These are phyloP conservation scores for Melanotaenia trifasciata DNA, from an alignment of 2,797 vertebrate species.

Conservation along the genomic window DNA sequence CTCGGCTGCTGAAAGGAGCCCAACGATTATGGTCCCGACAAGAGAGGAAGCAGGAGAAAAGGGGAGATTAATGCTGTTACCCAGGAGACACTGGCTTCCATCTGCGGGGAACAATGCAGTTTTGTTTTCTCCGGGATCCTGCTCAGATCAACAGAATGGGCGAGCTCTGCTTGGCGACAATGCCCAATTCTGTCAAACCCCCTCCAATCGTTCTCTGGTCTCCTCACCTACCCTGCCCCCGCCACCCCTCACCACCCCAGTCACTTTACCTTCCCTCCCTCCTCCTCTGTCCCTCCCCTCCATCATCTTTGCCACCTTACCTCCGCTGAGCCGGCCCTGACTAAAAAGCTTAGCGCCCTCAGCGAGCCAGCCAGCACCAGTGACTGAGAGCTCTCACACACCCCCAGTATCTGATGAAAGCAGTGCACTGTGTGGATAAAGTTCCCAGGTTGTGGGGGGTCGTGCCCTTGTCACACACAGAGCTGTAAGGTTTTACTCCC, in stretches of 20 bases:
- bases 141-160: constrained; percentile 95
- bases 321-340: constrained; percentile 66
- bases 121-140: constrained; percentile 99
- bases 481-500: constrained; percentile 89
- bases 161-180: constrained; percentile 86
- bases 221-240: constrained; percentile 55
- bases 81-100: constrained; percentile 99
- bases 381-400: constrained; percentile 82
- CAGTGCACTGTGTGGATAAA: constrained; percentile 61
- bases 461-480: constrained; percentile 92
- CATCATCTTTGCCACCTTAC: constrained; percentile 60
- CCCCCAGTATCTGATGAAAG: constrained; percentile 71
- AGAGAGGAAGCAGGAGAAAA: constrained; percentile 92
- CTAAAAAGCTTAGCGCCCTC: constrained; percentile 82
- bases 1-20: constrained; percentile 99
- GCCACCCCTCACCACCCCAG: constrained; percentile 12
- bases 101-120: constrained; percentile 99
- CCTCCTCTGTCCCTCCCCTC: constrained; percentile 44
- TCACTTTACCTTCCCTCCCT: constrained; percentile 68
- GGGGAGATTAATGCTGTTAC: constrained; percentile 99
- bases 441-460: constrained; percentile 91
- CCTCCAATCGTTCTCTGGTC: constrained; percentile 3
- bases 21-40: constrained; percentile 98
- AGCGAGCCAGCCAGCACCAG: constrained; percentile 79
- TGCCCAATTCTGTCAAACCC: constrained; percentile 91